Conservation (phyloP, 2,888 invertebrate genomes). For the Euzetes globulus region DNA sequence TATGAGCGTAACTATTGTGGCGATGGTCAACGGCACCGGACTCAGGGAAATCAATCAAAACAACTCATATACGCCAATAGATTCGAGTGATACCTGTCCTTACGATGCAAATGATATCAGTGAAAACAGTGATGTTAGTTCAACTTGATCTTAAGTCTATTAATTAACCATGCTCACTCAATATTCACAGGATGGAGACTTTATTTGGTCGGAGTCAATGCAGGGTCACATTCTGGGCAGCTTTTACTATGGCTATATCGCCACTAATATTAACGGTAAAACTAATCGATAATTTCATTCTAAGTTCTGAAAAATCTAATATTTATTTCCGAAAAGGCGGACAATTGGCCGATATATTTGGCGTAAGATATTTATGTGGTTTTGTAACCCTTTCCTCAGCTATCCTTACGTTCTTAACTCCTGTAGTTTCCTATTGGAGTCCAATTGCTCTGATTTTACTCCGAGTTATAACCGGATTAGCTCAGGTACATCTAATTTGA, state of each 20-base stretch:
- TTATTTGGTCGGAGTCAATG: slow-evolving; percentile 39
- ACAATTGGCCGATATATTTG: slow-evolving; percentile 40
- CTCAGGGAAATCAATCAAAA: background rate
- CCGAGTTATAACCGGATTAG: slow-evolving; percentile 40
- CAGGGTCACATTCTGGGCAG: slow-evolving; percentile 41
- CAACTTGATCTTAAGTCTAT: background rate
- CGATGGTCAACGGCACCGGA: slow-evolving; percentile 32
- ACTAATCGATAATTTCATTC: background rate
- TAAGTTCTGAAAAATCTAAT: background rate
- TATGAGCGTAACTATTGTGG: slow-evolving; percentile 36
- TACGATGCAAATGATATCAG: background rate
- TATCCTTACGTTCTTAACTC: slow-evolving; percentile 40
- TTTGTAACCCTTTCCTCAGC: slow-evolving; percentile 39
- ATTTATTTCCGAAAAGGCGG: slow-evolving; percentile 30
- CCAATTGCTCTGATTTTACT: slow-evolving; percentile 38
- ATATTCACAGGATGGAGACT: slow-evolving; percentile 34
- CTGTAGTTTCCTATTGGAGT: slow-evolving; percentile 38
- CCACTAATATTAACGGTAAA: slow-evolving; percentile 39
- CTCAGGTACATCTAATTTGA: slow-evolving; percentile 36
- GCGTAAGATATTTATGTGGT: slow-evolving; percentile 38
- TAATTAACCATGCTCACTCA: background rate
- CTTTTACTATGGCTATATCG: slow-evolving; percentile 42
- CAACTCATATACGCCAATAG: background rate
- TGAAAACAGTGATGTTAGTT: background rate
- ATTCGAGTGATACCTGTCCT: background rate